Evolutionary conservation across 2,797 vertebrate genomes (phyloP).

Genomic region (Eremophila alpestris): DNA sequence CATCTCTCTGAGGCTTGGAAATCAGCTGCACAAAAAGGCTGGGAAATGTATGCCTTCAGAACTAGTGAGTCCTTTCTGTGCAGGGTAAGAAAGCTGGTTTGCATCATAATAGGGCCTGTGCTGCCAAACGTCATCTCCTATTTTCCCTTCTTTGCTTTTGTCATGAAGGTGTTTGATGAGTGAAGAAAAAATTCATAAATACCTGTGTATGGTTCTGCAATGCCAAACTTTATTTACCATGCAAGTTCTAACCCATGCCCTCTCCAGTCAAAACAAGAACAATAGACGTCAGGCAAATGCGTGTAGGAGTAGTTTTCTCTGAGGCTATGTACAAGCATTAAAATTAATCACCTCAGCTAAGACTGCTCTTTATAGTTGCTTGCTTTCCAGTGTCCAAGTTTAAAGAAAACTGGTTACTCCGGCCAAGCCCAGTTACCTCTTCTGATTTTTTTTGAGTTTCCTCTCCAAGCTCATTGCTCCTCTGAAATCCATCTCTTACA

Average conservation of each 20-base stretch:
- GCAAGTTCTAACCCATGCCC: conserved; percentile 31
- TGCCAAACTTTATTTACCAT: not conserved
- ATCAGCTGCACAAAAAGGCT: not conserved
- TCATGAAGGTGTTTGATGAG: not conserved
- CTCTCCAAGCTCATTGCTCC: not conserved
- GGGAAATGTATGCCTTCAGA: not conserved
- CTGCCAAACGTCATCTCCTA: not conserved
- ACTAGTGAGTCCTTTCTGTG: not conserved
- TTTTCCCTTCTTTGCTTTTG: not conserved
- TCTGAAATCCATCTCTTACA: not conserved
- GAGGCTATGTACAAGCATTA: conserved; percentile 22
- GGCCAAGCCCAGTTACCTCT: not conserved
- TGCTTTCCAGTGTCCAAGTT: conserved; percentile 15
- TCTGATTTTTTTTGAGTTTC: not conserved
- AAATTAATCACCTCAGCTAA: conserved; percentile 41
- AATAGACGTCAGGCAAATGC: conserved; percentile 4
- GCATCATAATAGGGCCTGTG: not conserved
- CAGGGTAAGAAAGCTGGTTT: not conserved
- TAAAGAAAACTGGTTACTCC: not conserved
- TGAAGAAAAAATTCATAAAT: not conserved
- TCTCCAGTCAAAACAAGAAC: conserved; percentile 57
- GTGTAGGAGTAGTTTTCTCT: conserved; percentile 28
- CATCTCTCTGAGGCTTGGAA: not conserved
- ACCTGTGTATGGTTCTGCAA: not conserved
- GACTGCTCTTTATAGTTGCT: not conserved